phyloP scores from a whole-genome alignment of 2,797 vertebrate genomes.

The Acanthis flammea region DNA sequence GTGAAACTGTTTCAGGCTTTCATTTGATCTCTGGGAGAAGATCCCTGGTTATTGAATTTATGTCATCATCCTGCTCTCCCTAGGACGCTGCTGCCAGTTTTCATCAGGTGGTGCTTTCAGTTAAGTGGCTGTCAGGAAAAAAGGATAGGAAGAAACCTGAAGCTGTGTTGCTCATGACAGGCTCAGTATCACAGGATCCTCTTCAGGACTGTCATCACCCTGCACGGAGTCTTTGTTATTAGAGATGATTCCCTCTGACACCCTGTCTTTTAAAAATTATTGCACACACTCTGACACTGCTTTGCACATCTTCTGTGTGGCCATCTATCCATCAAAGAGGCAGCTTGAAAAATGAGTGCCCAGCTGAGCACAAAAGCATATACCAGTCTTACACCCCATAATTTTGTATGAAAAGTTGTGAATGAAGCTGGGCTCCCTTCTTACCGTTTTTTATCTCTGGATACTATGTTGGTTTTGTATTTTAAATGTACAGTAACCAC shows the following conservation, averaged over 20 bases:
- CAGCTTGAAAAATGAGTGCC: neutral
- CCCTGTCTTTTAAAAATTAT: conserved; percentile 9
- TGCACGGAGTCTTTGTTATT: neutral
- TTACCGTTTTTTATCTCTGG: neutral
- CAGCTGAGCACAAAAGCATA: neutral
- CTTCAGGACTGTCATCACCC: neutral
- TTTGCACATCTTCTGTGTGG: neutral
- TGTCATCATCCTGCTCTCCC: neutral
- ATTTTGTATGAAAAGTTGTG: neutral
- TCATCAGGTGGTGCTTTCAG: neutral
- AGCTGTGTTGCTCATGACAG: neutral
- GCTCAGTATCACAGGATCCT: neutral
- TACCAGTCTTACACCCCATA: neutral
- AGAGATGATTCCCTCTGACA: neutral
- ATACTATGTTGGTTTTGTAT: neutral
- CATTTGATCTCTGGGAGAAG: neutral
- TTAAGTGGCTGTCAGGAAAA: neutral
- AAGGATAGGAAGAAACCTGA: neutral
- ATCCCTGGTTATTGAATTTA: neutral
- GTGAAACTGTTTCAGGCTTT: neutral
- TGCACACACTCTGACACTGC: neutral
- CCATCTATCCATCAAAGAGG: neutral
- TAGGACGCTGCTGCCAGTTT: neutral
- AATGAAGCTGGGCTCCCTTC: neutral
- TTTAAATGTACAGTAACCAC: neutral